Base-by-base conservation (phyloP, 2,113 vertebrate species). In the Siniperca chuatsi region DNA sequence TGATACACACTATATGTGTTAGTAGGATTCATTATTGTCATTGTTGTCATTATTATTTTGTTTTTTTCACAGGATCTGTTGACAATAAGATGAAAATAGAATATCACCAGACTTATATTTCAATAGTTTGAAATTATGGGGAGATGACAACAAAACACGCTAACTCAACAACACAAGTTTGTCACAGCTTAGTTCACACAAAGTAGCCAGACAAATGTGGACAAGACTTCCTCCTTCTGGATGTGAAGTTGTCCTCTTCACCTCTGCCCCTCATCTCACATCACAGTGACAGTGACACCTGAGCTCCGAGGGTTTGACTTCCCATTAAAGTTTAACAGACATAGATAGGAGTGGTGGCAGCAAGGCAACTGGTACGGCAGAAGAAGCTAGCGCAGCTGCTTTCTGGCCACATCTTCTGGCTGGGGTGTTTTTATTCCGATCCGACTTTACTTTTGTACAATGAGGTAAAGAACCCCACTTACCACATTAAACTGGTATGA, bases 241-340 rank as follows among this genome's bases (percentile, higher is more conserved):
- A 2, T 4, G 60, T 8, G 55, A 18, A 11, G 29, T 1, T 62
- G 86, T 29, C 77, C 87, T 89, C 70, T 77, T 93, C 67, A 90
- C 90, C 86, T 9, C 74, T 84, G 75, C 20, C 85, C 87, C 75
- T 52, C 20, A 4, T 54, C 86, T 90, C 82, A 85, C 87, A 82
- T 85, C 69, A 1, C 20, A 29, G 69, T 25, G 73, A 25, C 78
- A 40, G 69, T 0, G 92, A 94, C 90, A 94, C 88, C 82, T 35
- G 91, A 94, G 91, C 88, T 20, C 57, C 0, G 64, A 65, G 86
- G 87, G 77, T 83, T 91, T 90, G 86, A 82, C 87, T 90, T 88
- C 82, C 68, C 87, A 92, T 94, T 92, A 94, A 94, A 93, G 65
- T 93, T 94, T 93, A 89, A 94, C 75, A 67, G 72, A 77, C 82